Base-by-base conservation (phyloP, 2,888 invertebrate species). In the Auanema freiburgensis region DNA sequence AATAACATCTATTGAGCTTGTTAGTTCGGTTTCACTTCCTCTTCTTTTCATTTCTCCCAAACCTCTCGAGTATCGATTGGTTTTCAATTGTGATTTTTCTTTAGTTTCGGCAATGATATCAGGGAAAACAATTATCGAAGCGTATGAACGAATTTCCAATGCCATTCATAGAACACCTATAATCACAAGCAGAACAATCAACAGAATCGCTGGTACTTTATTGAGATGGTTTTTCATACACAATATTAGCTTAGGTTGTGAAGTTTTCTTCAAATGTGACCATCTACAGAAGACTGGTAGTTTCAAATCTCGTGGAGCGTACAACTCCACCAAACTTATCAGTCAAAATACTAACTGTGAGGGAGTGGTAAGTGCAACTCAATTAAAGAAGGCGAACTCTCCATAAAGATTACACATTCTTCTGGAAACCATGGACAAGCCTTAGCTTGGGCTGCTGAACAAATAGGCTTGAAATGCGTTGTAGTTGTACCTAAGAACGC, bases 371-470 rank as follows among this genome's bases (percentile, higher is more conserved):
- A 58, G 71, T 40, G 1, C 1, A n/a, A n/a, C n/a, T n/a, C n/a
- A n/a, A 56, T 16, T 41, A 60, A 54, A 40, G 8, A 44, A 6
- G 23, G 23, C 4, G 23, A 55, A 18, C 5, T 16, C 21, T 53
- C 25, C 18, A 65, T 65, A 12, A 59, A 83, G 83, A 84, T 86
- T 4, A 86, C 86, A 1, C 86, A 86, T 73, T 86, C 86, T 65
- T 86, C 85, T 67, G 87, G 87, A 21, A 87, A 87, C 71, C 86
- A 87, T 79, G 87, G 86, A 1, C 85, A 85, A 71, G 87, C 85
- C 0, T 71, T 86, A 25, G 86, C 86, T 10, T 83, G 79, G 74
- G 77, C 78, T 0, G 81, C 85, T 1, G 69, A 67, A 33, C 65
- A 73, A 54, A 73, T 74, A 16, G 81, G 81, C 5, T 49, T 86